These are phyloP conservation scores for Ctenodactylus gundi DNA, from an alignment of 2,113 vertebrate genomes.

Conservation along the genomic window DNA sequence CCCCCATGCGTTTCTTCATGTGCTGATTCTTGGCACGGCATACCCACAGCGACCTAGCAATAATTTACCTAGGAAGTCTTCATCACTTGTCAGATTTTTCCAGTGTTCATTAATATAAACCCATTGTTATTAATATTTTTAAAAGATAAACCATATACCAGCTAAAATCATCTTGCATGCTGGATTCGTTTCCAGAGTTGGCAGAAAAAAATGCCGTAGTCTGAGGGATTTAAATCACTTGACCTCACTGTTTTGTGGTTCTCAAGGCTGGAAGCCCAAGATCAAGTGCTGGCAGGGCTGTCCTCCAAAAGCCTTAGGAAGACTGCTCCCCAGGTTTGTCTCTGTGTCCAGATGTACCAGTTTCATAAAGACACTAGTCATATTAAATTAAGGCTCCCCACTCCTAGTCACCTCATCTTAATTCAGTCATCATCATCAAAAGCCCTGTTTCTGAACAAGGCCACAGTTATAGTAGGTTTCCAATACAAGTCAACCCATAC, in stretches of 20 bases:
- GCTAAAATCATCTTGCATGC: background rate
- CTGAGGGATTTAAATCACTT: background rate
- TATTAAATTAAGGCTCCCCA: background rate
- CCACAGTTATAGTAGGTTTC: background rate
- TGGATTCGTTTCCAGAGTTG: background rate
- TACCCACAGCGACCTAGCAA: background rate
- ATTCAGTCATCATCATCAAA: background rate
- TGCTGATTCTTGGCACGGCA: background rate
- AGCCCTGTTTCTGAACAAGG: background rate
- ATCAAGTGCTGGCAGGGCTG: background rate
- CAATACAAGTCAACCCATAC: too few relatives aligned
- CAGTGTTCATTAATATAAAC: background rate
- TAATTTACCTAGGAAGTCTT: background rate
- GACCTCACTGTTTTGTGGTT: background rate
- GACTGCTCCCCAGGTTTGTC: background rate
- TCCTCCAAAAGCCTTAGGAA: background rate
- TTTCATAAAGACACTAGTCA: background rate
- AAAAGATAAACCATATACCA: background rate
- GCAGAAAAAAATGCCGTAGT: background rate
- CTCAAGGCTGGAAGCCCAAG: background rate
- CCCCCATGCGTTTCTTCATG: rapidly evolving
- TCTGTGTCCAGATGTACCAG: background rate
- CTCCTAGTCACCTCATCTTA: background rate
- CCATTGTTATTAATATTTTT: background rate
- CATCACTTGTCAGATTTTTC: background rate